Base-by-base conservation (phyloP, 2,113 vertebrate species). In the Malurus melanocephalus region DNA sequence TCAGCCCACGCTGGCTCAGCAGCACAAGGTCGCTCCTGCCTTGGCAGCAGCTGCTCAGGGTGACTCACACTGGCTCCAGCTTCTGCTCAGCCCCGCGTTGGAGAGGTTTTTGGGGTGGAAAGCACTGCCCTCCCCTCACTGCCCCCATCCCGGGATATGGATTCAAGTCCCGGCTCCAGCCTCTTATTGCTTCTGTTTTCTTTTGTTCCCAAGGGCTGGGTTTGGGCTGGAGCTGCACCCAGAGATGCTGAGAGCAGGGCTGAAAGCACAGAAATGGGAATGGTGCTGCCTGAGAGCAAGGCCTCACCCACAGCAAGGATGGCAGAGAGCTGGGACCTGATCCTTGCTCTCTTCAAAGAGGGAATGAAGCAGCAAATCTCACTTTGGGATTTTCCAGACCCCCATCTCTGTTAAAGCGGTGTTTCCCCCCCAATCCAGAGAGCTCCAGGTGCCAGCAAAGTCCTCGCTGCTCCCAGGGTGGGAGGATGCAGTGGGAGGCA, bases 1-100 rank as follows among this genome's bases (percentile, higher is more conserved):
- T n/a, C 74, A 11, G 69, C 60, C 88, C 66, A 55, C 74, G 15
- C 91, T 38, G 78, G 55, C 79, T 87, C 86, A 85, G 89, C 51
- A 27, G 66, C 93, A 71, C 89, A 81, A 89, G 87, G 84, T 84
- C 57, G 3, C 66, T 82, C 84, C 62, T 32, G 35, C 80, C 75
- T 69, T 15, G 3, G 62, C 27, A 38, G 87, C 72, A 72, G 80
- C 87, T 32, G 3, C 7, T 1, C 13, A 1, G 40, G 46, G 55
- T 89, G 81, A 93, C 79, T 89, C 89, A 93, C 2, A 1, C 66
- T 32, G 49, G 32, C 53, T 71, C 57, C 53, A 2, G 10, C 15
- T 56, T 23, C 73, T 55, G 49, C 85, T 66, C 56, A 80, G 80
- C 57, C 61, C 79, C 33, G 6, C 0, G 1, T 5, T 5, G 0